Conservation (phyloP, 2,113 vertebrate species). For the Enhydra lutris region DNA sequence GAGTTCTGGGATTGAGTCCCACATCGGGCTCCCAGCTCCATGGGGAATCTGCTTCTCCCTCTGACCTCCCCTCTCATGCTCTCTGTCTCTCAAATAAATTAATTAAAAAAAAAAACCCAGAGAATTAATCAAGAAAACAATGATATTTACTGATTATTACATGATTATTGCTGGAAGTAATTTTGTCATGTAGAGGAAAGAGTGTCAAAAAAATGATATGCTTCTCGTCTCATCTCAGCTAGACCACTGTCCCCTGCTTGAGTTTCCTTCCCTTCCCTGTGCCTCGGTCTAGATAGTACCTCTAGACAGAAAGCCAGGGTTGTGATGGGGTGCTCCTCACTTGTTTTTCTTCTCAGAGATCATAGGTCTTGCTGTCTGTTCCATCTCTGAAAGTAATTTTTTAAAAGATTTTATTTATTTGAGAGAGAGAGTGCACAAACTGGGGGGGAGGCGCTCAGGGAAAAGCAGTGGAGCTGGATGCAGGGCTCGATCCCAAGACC, state of each 20-base stretch:
- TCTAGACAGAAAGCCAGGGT: neutral
- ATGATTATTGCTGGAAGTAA: neutral
- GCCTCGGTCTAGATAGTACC: neutral
- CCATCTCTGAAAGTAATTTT: neutral
- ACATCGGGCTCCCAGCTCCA: too few relatives aligned
- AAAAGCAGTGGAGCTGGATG: neutral
- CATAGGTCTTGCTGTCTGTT: neutral
- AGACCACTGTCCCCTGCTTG: fast-evolving
- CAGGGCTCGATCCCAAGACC: neutral
- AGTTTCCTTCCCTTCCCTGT: neutral
- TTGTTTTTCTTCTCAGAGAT: neutral
- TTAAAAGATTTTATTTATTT: neutral
- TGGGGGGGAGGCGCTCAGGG: neutral
- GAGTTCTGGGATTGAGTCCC: too few relatives aligned
- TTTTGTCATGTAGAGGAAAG: neutral
- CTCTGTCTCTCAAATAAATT: too few relatives aligned
- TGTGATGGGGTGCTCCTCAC: neutral
- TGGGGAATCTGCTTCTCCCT: too few relatives aligned
- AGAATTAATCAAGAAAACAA: neutral
- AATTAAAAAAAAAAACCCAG: too few relatives aligned
- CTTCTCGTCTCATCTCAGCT: neutral
- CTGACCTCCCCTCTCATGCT: too few relatives aligned
- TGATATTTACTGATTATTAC: neutral
- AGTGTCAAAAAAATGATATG: neutral
- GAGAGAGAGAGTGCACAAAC: neutral